Conservation (phyloP, 2,797 vertebrate species). For the Chelon labrosus region DNA sequence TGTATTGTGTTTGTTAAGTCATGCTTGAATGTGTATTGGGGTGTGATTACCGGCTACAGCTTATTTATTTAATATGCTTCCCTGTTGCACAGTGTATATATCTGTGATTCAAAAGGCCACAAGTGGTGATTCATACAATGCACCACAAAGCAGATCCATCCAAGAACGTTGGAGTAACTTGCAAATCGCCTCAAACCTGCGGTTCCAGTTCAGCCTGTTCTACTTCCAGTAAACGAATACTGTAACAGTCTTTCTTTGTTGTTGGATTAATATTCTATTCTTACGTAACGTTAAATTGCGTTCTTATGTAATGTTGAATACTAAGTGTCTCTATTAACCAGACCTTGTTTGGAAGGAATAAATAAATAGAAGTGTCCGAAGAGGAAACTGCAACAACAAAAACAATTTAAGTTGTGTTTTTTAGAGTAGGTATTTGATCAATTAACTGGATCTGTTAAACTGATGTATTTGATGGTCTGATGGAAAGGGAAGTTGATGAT, state of each 20-base stretch:
- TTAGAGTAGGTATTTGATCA: background rate
- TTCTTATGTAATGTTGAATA: no score
- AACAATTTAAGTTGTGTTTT: background rate
- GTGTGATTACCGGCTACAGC: background rate
- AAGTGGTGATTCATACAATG: background rate
- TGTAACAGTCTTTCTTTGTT: background rate
- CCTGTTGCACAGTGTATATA: no score
- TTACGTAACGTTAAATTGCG: no score
- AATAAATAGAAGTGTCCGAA: background rate
- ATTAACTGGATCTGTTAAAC: background rate
- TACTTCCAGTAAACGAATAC: background rate
- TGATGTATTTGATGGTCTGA: background rate
- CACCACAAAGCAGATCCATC: background rate
- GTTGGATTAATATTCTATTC: no score
- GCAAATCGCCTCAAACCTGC: background rate
- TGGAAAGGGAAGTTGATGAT: background rate
- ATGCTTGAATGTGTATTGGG: background rate
- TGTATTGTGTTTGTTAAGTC: background rate
- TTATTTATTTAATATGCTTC: no score
- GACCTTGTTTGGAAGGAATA: background rate
- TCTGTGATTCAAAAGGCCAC: background rate
- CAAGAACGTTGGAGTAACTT: background rate
- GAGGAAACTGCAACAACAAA: background rate
- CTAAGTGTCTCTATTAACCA: background rate
- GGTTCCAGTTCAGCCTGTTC: background rate